Evolutionary conservation across 2,797 vertebrate genomes (phyloP).

Genomic region (Echiichthys vipera): DNA sequence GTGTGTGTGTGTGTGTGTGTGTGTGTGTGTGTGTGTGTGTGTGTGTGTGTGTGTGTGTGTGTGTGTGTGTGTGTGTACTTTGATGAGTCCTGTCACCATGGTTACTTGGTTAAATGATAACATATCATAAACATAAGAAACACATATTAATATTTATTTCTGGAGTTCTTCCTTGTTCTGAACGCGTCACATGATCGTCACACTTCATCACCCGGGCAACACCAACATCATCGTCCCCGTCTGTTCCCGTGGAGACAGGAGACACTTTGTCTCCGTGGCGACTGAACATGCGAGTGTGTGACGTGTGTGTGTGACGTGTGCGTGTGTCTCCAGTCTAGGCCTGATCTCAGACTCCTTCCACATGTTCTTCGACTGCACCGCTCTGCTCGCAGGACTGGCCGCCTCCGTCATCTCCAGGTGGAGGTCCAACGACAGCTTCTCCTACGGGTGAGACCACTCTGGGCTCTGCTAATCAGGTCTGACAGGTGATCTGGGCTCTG

Average conservation of each 20-base stretch:
- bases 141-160: too few species aligned
- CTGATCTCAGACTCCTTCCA: conserved; percentile 99
- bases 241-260: too few species aligned
- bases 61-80: not conserved
- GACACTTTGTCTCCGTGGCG: too few species aligned
- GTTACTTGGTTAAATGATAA: too few species aligned
- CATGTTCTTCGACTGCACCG: conserved; percentile 99
- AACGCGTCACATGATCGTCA: too few species aligned
- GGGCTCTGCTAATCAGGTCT: not conserved
- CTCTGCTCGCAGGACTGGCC: conserved; percentile 95
- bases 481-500: not conserved
- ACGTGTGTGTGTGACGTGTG: not conserved
- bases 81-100: too few species aligned
- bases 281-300: too few species aligned
- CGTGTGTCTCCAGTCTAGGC: conserved; percentile 89
- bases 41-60: not conserved
- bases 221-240: too few species aligned
- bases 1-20: not conserved
- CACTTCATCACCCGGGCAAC: too few species aligned
- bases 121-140: too few species aligned
- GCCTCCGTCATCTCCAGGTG: conserved; percentile 98
- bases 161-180: too few species aligned
- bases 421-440: conserved; percentile 97
- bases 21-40: not conserved
- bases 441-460: conserved; percentile 89